Base-by-base conservation (phyloP, 92 coral and sea anemone genomes). In the Scolanthus callimorphus region DNA sequence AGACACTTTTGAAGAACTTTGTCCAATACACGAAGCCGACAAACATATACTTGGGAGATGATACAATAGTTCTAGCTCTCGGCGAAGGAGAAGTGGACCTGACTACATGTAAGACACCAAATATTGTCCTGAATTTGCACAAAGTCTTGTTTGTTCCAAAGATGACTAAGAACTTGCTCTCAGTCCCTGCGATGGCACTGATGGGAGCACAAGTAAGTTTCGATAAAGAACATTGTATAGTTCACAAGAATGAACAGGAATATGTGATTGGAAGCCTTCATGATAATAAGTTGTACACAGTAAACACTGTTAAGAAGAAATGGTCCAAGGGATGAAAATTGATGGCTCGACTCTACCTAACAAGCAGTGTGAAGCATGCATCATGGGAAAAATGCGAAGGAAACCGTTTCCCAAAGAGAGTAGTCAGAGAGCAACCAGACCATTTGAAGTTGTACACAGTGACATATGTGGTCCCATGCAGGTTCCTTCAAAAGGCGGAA, bases 371-470 rank as follows among this genome's bases (percentile, higher is more conserved):
- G 65, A 67, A 67, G 78, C 73, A 17, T 62, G 78, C 49, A 31
- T 70, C n/a, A 55, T 9, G 28, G 78, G 60, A 20, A 55, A 69
- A 39, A 59, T 59, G 61, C 28, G 38, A 48, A 62, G 41, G 43
- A 46, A 51, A 62, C 11, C 49, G 31, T 69, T 77, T 43, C 67
- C 60, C 24, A 69, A n/a, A n/a, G n/a, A n/a, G 39, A 75, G 73
- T 76, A 55, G 64, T 49, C 69, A 70, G 47, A 57, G 83, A 56
- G 79, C 79, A 46, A 70, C 79, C 66, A 75, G 69, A 57, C 89
- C 79, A 29, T 69, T 56, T 53, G 59, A 75, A 28, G 54, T 70
- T 58, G 62, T 63, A 55, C 79, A 77, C 59, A 69, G 79, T 20
- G 80, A 57, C 37, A 31, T 57, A 57, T 70, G 77, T 58, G 77